phyloP scores from a whole-genome alignment of 2,888 invertebrate species.

The Hipparchia semele region DNA sequence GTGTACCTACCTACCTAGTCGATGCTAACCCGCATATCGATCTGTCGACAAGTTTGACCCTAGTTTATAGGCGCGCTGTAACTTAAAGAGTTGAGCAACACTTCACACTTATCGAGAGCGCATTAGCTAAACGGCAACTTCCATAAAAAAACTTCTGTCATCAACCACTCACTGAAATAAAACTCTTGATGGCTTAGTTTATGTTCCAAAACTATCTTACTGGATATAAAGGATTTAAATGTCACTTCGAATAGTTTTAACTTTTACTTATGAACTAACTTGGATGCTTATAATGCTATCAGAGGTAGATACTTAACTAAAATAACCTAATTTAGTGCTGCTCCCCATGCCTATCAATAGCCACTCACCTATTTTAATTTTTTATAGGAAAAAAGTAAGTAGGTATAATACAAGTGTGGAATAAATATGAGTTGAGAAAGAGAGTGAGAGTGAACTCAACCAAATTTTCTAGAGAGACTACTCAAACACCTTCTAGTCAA shows the following conservation, averaged over 20 bases:
- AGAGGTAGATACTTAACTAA: too few species aligned
- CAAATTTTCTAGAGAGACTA: too few species aligned
- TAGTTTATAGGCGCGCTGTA: conserved; percentile 70
- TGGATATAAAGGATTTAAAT: neutral
- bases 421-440: too few species aligned
- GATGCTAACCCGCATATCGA: conserved; percentile 73
- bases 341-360: too few species aligned
- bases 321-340: too few species aligned
- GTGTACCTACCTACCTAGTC: conserved; percentile 39
- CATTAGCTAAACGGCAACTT: conserved; percentile 46
- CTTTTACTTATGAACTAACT: neutral
- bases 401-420: too few species aligned
- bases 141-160: conserved; percentile 31
- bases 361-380: too few species aligned
- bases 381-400: too few species aligned
- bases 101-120: conserved; percentile 50
- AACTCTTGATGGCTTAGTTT: conserved; percentile 12
- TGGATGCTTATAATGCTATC: neutral
- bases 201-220: conserved; percentile 1
- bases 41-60: conserved; percentile 70
- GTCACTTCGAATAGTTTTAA: neutral
- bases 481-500: too few species aligned
- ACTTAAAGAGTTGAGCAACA: conserved; percentile 57
- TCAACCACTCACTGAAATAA: conserved; percentile 18
- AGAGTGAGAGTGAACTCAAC: too few species aligned